Base-by-base conservation (phyloP, 2,113 vertebrate species). In the Electrona antarctica region DNA sequence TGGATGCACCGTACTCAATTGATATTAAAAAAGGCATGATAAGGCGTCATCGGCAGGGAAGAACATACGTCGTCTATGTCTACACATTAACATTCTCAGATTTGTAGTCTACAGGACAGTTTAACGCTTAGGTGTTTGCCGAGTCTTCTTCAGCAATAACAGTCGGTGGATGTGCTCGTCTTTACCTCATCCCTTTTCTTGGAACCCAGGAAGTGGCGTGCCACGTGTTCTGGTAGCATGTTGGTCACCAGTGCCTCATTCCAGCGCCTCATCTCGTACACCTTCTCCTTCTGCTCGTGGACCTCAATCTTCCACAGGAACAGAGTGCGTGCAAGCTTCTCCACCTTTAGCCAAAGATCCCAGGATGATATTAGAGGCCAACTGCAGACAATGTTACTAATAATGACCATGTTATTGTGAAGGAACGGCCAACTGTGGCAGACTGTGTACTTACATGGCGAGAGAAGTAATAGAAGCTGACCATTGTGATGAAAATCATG, bases 281-380 rank as follows among this genome's bases (percentile, higher is more conserved):
- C 97, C 0, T 96, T 95, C 84, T 99, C 97, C 86, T 98, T 98
- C 90, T 99, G 97, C 69, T 97, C 95, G 0, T 98, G 96, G 45
- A 99, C 97, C 8, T 99, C 97, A 0, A 98, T 94, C 90, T 98
- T 98, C 97, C 97, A 98, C 71, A 98, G 82, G 84, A 99, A 99
- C 46, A 97, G 89, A 0, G 95, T 98, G 45, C 97, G 91, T 0
- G 97, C 96, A 8, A 99, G 91, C 74, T 95, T 96, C 82, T 99
- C 97, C 84, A 98, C 97, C 97, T 99, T 65, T 8, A 74, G 7
- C 0, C 2, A 48, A 70, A 64, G 4, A 10, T 41, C 33, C 33
- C 33, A 41, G 33, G 33, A 41, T 41, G 33, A 41, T 3, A 41
- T 41, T 41, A 41, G 33, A 41, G 33, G 33, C 33, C 33, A 41